Conservation (phyloP, 2,888 invertebrate genomes). For the Torymus auratus region DNA sequence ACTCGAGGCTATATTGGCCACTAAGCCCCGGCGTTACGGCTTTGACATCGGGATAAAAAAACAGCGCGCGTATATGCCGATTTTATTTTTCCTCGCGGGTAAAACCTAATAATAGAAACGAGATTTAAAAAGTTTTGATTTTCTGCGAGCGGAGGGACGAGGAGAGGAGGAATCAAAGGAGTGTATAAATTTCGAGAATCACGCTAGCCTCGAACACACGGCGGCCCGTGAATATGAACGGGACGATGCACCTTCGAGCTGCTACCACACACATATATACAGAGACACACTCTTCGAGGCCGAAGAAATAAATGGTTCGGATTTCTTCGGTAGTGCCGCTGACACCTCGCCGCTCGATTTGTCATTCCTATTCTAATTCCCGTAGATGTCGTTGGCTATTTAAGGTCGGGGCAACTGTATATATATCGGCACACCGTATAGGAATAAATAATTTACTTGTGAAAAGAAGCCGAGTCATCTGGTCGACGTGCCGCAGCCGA, state of each 20-base stretch:
- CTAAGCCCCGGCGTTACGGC: neutral
- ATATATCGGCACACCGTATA: too few relatives aligned
- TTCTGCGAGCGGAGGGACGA: slow-evolving; percentile 2
- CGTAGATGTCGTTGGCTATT: too few relatives aligned
- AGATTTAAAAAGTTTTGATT: neutral
- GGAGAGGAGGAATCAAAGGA: slow-evolving; percentile 37
- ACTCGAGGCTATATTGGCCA: neutral
- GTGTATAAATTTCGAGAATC: slow-evolving; percentile 52
- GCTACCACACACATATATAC: neutral
- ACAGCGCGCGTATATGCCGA: neutral
- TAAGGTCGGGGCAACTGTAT: too few relatives aligned
- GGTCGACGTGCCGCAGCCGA: too few relatives aligned
- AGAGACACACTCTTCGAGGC: neutral
- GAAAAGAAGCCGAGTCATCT: too few relatives aligned
- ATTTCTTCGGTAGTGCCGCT: too few relatives aligned
- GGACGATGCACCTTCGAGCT: slow-evolving; percentile 7
- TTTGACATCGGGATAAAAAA: neutral
- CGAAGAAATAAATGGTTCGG: neutral
- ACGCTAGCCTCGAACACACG: slow-evolving; percentile 30
- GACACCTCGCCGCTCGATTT: too few relatives aligned
- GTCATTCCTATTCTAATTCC: too few relatives aligned
- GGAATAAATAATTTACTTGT: too few relatives aligned
- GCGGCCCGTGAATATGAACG: slow-evolving; percentile 29
- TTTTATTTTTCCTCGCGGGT: neutral
- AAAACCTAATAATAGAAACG: slow-evolving; percentile 38